Evolutionary conservation across 2,888 invertebrate species (phyloP).

Genomic region (Amiota communis): DNA sequence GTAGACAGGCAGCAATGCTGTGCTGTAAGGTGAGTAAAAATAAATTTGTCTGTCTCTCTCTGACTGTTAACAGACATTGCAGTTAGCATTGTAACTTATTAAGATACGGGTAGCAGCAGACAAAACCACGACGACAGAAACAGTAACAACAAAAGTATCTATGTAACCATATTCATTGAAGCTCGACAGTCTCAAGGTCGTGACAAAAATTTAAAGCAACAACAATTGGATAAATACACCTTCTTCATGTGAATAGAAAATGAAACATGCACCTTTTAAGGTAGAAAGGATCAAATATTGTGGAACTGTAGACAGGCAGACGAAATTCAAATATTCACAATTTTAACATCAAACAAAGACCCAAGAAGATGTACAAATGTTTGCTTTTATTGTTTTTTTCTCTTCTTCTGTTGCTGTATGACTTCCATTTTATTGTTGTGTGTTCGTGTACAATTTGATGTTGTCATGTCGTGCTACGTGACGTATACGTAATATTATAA

Average conservation of each 20-base stretch:
- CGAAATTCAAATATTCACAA: not conserved
- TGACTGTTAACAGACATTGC: too few relatives aligned
- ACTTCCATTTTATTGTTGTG: not conserved
- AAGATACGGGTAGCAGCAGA: not conserved
- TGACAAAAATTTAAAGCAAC: conserved; percentile 22
- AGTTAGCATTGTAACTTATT: too few relatives aligned
- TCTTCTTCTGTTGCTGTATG: too few relatives aligned
- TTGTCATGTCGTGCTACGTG: conserved; percentile 43
- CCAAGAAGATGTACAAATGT: not conserved
- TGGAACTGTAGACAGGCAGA: not conserved
- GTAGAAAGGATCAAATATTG: too few relatives aligned
- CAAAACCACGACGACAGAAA: not conserved
- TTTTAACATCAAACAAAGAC: conserved; percentile 12
- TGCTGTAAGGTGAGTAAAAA: too few relatives aligned
- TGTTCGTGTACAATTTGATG: not conserved
- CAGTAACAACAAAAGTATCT: not conserved
- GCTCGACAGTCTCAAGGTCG: conserved; percentile 18
- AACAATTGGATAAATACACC: not conserved
- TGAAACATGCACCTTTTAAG: too few relatives aligned
- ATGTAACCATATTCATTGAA: not conserved
- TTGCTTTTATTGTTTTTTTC: too few relatives aligned
- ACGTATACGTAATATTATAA: conserved; percentile 55
- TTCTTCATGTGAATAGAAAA: too few relatives aligned
- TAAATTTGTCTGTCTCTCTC: too few relatives aligned
- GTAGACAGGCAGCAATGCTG: too few relatives aligned